Conservation (phyloP, 2,888 invertebrate genomes). For the Ennomos fuscantarius region DNA sequence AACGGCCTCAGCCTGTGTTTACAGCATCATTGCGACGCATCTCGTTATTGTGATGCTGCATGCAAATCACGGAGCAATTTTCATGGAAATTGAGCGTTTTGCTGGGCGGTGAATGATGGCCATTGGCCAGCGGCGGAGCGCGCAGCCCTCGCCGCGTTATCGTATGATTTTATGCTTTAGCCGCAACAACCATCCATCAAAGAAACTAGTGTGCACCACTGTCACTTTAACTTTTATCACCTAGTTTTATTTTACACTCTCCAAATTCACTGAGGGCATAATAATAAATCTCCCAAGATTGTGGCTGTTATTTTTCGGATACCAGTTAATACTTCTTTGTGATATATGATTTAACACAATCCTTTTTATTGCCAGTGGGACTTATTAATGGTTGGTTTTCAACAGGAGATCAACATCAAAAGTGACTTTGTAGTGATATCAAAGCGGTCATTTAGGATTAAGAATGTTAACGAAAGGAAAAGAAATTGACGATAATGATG, state of each 20-base stretch:
- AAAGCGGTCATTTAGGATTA: constrained; percentile 37
- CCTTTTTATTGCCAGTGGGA: constrained; percentile 63
- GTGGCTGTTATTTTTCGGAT: constrained; percentile 63
- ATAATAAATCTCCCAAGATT: constrained; percentile 60
- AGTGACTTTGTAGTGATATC: constrained; percentile 40
- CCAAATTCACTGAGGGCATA: constrained; percentile 48
- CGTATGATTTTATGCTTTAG: constrained; percentile 59
- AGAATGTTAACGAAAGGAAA: constrained; percentile 35
- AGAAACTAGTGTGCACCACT: constrained; percentile 41
- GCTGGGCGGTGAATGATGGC: constrained; percentile 55
- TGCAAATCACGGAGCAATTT: constrained; percentile 62
- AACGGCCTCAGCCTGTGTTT: constrained; percentile 39
- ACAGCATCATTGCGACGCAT: constrained; percentile 46
- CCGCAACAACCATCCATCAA: constrained; percentile 58
- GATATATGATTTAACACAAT: constrained; percentile 66
- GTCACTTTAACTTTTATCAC: constrained; percentile 53
- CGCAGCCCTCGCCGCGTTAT: constrained; percentile 56
- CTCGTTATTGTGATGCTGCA: constrained; percentile 50
- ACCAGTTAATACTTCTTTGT: constrained; percentile 63
- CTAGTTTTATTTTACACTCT: constrained; percentile 50
- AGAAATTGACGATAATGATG: constrained; percentile 19
- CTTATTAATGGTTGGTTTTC: constrained; percentile 67
- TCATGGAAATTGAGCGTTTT: constrained; percentile 56
- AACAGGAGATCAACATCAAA: constrained; percentile 67
- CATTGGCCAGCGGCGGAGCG: constrained; percentile 46